Percentiles rank a stretch among this genome's conserved stretches.
Conservation (phyloP, 37 sponge, comb jelly and placozoan genomes). For the Hexactinellida sp. region DNA sequence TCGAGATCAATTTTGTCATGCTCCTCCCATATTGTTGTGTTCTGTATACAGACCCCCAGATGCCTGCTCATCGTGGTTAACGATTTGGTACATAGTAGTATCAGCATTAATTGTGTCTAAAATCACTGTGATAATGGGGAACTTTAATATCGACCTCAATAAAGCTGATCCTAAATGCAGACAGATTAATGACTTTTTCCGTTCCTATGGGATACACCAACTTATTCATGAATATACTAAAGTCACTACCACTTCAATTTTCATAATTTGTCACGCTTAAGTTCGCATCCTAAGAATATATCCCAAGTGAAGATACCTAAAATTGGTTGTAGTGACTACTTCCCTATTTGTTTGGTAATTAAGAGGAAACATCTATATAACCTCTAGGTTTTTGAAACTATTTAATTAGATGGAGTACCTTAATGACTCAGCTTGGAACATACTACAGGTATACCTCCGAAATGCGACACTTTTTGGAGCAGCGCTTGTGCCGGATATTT, state of each 20-base stretch:
- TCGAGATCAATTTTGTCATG: not conserved
- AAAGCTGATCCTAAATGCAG: not conserved
- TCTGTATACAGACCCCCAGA: not conserved
- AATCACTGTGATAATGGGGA: not conserved
- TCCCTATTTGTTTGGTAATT: not conserved
- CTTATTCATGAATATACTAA: not conserved
- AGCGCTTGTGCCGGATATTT: too few species aligned
- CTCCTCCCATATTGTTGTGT: not conserved
- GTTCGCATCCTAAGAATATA: not conserved
- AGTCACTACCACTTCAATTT: not conserved
- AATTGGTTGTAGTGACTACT: not conserved
- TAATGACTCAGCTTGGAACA: not conserved
- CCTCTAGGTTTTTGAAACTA: not conserved
- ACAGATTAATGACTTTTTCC: not conserved
- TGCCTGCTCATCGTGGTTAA: not conserved
- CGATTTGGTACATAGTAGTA: not conserved
- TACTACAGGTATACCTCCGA: too few species aligned
- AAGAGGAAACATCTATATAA: not conserved
- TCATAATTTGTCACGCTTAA: not conserved
- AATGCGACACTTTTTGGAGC: too few species aligned
- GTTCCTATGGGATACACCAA: not conserved
- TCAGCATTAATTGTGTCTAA: not conserved
- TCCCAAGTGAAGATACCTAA: not conserved
- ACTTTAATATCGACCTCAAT: not conserved
- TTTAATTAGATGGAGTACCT: not conserved